Evolutionary conservation across 2,888 invertebrate species (phyloP), one percentile per base, ranked within the genome.

Genomic region (Agrochola circellaris): DNA sequence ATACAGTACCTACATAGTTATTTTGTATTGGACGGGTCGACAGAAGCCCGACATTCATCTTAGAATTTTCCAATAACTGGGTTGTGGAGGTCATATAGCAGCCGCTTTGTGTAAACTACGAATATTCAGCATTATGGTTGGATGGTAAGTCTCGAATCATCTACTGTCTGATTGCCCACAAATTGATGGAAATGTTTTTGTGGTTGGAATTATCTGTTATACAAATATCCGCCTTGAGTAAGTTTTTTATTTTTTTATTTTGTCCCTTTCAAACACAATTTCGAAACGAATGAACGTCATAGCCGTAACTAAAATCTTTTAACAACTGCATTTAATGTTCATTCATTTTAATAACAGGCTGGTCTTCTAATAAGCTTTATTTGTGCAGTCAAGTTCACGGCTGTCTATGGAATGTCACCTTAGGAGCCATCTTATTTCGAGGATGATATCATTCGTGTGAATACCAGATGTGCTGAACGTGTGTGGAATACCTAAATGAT

Each of bases 391-490:
- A 79, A 85, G 79, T 73, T 79, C 62, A 70, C 26, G 77, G 64
- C 23, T 78, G 38, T 68, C 38, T 62, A 34, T 20, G 26, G 60
- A 81, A 87, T 87, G 78, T 85, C 65, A 75, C 72, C 64, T 65
- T 61, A 65, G n/a, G 13, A 61, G 68, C 65, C 48, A 65, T 75
- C 62, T 81, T 54, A 75, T 66, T 75, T 61, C 45, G 17, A 72
- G 30, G 34, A 83, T 88, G 88, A 88, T 74, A 78, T 88, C 88
- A 88, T 67, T 11, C 38, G 17, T 23, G 56, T 60, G 67, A 72
- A 79, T 68, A 73, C 34, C 60, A 85, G 58, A 60, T 61, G 30
- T 56, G 2, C 20, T 64, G 56, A 30, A 79, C 82, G 83, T 65
- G 73, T 20, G 7, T 6, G 13, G 87, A 82, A 77, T 81, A 62